Evolutionary conservation across 1,140 invertebrate species (phyloP).

Genomic region (Apis florea): DNA sequence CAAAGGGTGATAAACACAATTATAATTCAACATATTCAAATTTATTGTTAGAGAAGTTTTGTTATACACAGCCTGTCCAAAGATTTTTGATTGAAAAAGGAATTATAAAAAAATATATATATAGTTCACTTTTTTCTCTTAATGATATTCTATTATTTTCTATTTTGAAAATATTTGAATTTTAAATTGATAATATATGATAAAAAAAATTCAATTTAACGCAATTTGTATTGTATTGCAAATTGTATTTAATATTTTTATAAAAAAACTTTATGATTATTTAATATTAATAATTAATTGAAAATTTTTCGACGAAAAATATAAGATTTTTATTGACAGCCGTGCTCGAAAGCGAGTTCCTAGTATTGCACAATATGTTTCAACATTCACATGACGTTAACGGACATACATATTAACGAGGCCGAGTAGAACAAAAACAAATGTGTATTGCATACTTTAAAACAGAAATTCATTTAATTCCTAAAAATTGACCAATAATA

Average conservation of each 20-base stretch:
- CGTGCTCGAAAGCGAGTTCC: neutral
- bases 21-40: constrained; percentile 2
- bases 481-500: neutral
- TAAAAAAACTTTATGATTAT: neutral
- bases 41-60: neutral
- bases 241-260: neutral
- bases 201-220: neutral
- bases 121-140: neutral
- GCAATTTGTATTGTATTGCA: neutral
- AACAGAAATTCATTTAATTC: neutral
- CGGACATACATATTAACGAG: constrained; percentile 2
- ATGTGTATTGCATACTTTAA: neutral
- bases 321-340: neutral
- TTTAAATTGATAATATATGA: no score
- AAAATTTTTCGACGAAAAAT: neutral
- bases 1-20: constrained; percentile 31
- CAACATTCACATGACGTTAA: constrained; percentile 12
- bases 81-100: neutral
- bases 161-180: neutral
- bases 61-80: neutral
- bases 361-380: constrained; percentile 43
- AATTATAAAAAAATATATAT: neutral
- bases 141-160: neutral
- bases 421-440: neutral
- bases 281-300: neutral